These are phyloP conservation scores for Taeniopygia guttata DNA, from an alignment of 2,797 vertebrate species.

Conservation along the genomic window DNA sequence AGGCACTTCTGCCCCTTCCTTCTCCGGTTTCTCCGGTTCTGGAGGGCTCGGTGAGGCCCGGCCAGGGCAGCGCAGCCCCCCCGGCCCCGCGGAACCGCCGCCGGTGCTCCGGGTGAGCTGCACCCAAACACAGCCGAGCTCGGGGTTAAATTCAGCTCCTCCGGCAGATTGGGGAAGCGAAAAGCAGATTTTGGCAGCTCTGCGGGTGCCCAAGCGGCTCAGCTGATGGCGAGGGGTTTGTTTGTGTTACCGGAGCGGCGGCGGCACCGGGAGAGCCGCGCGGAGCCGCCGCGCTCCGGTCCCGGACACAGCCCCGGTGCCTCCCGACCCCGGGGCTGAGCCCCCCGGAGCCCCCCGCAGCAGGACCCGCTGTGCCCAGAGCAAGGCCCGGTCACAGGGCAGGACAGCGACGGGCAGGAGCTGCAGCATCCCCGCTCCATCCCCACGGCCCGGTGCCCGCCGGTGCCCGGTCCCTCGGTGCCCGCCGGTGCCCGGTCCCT, in stretches of 20 bases:
- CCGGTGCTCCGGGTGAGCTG: neutral
- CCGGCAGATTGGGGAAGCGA: neutral
- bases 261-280: neutral
- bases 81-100: too few relatives aligned
- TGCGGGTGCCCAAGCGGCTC: neutral
- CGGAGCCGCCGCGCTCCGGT: neutral
- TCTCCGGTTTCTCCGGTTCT: neutral
- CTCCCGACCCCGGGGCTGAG: neutral
- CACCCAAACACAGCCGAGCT: fast-evolving
- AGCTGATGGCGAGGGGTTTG: neutral
- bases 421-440: neutral
- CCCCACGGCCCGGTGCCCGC: fast-evolving
- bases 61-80: neutral
- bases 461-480: neutral
- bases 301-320: neutral
- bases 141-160: neutral
- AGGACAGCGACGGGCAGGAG: fast-evolving
- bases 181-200: neutral
- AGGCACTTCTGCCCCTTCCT: neutral
- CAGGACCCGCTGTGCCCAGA: neutral
- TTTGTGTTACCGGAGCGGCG: neutral
- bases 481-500: fast-evolving
- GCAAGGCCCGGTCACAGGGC: fast-evolving
- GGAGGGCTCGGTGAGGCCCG: fast-evolving
- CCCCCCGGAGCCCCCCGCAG: fast-evolving